Conservation (phyloP, 2,888 invertebrate species). For the Dysmachus trigonus region DNA sequence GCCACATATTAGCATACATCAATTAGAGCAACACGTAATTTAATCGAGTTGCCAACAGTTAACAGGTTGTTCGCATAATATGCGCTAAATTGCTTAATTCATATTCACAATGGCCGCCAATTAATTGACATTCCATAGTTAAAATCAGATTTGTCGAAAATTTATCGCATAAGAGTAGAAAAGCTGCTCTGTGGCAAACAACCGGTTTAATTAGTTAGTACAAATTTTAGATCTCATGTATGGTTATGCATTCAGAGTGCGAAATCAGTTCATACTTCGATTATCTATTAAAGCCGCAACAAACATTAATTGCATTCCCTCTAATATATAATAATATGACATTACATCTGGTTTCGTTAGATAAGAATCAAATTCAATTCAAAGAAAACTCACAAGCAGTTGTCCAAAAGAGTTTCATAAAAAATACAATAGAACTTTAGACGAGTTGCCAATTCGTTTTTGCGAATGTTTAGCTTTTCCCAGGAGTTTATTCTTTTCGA, state of each 20-base stretch:
- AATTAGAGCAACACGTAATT: slow-evolving; percentile 24
- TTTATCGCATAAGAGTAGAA: background rate
- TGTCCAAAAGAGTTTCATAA: too few relatives aligned
- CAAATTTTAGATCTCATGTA: background rate
- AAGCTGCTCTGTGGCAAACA: background rate
- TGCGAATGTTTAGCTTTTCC: too few relatives aligned
- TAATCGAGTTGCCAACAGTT: slow-evolving; percentile 20
- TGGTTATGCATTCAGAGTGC: background rate
- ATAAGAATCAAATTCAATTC: too few relatives aligned
- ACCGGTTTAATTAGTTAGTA: background rate
- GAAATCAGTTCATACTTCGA: background rate
- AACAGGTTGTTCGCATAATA: slow-evolving; percentile 46
- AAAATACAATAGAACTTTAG: too few relatives aligned
- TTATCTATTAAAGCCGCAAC: background rate
- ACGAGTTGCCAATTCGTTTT: too few relatives aligned
- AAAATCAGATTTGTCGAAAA: slow-evolving; percentile 1
- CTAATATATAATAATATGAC: too few relatives aligned
- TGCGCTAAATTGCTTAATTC: slow-evolving; percentile 45
- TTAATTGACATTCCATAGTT: slow-evolving; percentile 43
- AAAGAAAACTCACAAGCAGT: too few relatives aligned
- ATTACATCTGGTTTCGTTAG: too few relatives aligned
- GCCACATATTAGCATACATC: background rate
- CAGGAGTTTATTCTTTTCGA: too few relatives aligned
- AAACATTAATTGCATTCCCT: too few relatives aligned
- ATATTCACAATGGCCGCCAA: slow-evolving; percentile 46